A percentile compares a stretch with the other conserved stretches of the same genome.
Conservation (phyloP, 1,140 invertebrate genomes). For the Bombus pyrosoma region DNA sequence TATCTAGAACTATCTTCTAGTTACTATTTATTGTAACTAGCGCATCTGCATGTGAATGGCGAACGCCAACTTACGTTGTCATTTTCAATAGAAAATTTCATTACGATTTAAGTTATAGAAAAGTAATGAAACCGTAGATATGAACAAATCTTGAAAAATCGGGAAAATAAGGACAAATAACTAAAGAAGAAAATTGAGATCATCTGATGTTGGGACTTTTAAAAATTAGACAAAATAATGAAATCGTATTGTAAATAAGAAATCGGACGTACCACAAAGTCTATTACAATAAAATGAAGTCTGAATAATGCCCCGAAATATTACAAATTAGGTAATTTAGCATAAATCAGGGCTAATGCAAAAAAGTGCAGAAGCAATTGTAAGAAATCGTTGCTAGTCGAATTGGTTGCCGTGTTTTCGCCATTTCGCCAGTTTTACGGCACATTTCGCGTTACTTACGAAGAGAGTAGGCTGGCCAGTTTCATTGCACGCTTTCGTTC, state of each 20-base stretch:
- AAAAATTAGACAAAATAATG: background rate
- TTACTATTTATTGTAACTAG: no score
- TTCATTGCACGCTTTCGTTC: constrained; percentile 53
- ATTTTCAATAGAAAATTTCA: no score
- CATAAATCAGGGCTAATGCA: no score
- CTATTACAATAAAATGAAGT: background rate
- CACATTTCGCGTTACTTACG: constrained; percentile 63
- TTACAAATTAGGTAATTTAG: background rate
- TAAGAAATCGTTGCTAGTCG: constrained; percentile 28
- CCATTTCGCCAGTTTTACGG: constrained; percentile 71
- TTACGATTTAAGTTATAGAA: no score
- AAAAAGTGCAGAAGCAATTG: background rate
- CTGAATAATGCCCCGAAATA: no score
- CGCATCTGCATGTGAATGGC: no score
- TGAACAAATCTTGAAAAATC: no score
- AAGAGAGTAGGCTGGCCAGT: constrained; percentile 44
- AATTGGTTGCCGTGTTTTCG: constrained; percentile 48
- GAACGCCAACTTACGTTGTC: no score
- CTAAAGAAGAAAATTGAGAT: background rate
- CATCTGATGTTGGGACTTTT: background rate
- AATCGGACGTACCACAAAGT: background rate
- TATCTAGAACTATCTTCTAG: no score
- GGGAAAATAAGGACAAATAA: background rate
- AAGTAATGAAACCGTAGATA: no score
- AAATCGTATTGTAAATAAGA: background rate